A percentile compares a stretch with the other conserved stretches of the same genome.
Conservation (phyloP, 2,113 vertebrate species). For the Sebastes fasciatus region DNA sequence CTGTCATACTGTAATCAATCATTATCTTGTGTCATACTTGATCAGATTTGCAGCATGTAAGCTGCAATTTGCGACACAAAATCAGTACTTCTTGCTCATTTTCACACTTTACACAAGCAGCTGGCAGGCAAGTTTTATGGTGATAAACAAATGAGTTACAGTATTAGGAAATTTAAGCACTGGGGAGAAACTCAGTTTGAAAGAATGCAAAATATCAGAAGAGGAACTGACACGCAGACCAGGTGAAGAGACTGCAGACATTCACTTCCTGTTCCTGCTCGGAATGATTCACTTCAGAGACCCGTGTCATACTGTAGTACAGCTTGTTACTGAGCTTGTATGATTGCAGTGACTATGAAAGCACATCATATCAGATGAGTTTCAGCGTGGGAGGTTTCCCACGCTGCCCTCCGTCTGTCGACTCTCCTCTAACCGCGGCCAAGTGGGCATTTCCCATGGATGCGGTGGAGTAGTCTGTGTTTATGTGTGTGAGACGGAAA, state of each 20-base stretch:
- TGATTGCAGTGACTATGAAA: constrained; percentile 14
- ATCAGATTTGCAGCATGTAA: background rate
- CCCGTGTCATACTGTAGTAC: background rate
- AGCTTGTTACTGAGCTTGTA: background rate
- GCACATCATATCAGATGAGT: constrained; percentile 22
- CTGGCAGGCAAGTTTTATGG: background rate
- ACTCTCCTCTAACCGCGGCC: background rate
- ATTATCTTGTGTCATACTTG: background rate
- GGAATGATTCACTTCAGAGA: background rate
- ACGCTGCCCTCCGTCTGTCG: constrained; percentile 35
- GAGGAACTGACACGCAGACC: constrained; percentile 33
- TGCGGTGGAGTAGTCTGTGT: background rate
- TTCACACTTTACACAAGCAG: background rate
- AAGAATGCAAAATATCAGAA: constrained; percentile 5
- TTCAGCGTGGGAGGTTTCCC: constrained; percentile 52
- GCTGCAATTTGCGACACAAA: background rate
- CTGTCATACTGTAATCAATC: background rate
- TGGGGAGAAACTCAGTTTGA: background rate
- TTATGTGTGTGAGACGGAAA: background rate
- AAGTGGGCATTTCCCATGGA: constrained; percentile 58
- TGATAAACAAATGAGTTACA: constrained; percentile 1
- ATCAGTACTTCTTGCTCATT: background rate
- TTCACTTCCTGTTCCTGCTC: background rate
- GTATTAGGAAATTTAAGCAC: background rate
- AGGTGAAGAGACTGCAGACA: background rate